Evolutionary conservation across 1,140 invertebrate species (phyloP), one percentile per base, ranked within the genome.

Genomic region (Nephila pilipes): DNA sequence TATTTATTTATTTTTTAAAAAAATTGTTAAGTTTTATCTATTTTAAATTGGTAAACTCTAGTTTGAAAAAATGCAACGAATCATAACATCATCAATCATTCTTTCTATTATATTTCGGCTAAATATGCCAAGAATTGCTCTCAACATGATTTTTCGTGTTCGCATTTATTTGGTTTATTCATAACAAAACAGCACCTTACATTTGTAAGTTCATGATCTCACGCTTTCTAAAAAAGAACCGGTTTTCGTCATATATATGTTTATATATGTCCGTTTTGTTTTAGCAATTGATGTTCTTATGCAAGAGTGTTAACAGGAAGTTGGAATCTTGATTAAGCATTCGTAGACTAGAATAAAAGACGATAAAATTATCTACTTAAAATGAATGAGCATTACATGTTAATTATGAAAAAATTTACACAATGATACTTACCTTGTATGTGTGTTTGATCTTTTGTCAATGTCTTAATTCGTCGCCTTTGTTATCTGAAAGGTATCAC

Each of bases 281-380:
- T 75, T 32, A 32, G 14, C 5, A 32, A 75, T 32, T 32, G 69
- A 75, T 75, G 69, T 18, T 25, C 69, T 75, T 75, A 75, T 75
- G 14, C 69, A 36, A 36, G 25, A 32, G 16, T 75, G 69, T 29
- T 32, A 75, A 75, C 29, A 75, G 69, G 69, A 75, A 75, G 69
- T 36, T 29, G 32, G 69, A 75, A 75, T 18, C 32, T 75, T 75
- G 29, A 75, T 75, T 75, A 75, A 75, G 29, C 69, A 75, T 75
- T 75, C 36, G 69, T 2, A 36, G 16, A 36, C 29, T 75, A 29
- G 16, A 36, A 36, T 36, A 75, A 75, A 75, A 36, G 32, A 18
- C 69, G 29, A 16, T 14, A 75, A 75, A 32, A 16, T 75, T 36
- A 18, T 25, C 69, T 75, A 75, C 69, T 75, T 75, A 18, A 32